Evolutionary conservation across 2,888 invertebrate species (phyloP).

Genomic region (Pterostichus niger): DNA sequence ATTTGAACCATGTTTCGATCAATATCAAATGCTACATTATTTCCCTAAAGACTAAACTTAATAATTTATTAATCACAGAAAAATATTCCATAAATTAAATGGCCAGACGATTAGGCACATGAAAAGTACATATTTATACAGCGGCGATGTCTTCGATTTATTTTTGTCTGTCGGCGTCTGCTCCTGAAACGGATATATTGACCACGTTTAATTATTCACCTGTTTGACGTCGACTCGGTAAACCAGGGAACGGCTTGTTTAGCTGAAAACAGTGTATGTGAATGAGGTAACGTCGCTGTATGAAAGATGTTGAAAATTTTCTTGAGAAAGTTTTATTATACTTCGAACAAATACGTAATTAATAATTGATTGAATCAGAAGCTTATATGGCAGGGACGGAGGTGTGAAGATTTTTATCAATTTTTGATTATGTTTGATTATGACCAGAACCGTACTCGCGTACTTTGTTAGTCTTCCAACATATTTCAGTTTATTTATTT

Average conservation of each 20-base stretch:
- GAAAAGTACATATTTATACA: conserved; percentile 19
- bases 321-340: conserved; percentile 41
- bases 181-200: conserved; percentile 45
- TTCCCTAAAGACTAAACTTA: conserved; percentile 60
- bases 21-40: conserved; percentile 58
- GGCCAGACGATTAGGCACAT: conserved; percentile 48
- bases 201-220: conserved; percentile 35
- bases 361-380: conserved; percentile 45
- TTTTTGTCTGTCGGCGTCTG: conserved; percentile 37
- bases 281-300: conserved; percentile 27
- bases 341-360: conserved; percentile 50
- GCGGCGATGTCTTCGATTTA: conserved; percentile 37
- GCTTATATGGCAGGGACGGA: conserved; percentile 26
- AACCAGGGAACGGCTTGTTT: neutral
- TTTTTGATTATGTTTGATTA: conserved; percentile 21
- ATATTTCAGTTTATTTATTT: no score
- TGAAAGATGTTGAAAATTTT: conserved; percentile 1
- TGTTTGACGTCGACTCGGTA: neutral
- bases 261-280: neutral
- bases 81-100: conserved; percentile 64
- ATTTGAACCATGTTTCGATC: conserved; percentile 59
- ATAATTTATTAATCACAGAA: conserved; percentile 64
- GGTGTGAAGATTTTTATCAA: conserved; percentile 30
- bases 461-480: neutral
- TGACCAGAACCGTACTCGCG: conserved; percentile 4